Conservation (phyloP, 2,888 invertebrate species). For the Tethea ocularis region DNA sequence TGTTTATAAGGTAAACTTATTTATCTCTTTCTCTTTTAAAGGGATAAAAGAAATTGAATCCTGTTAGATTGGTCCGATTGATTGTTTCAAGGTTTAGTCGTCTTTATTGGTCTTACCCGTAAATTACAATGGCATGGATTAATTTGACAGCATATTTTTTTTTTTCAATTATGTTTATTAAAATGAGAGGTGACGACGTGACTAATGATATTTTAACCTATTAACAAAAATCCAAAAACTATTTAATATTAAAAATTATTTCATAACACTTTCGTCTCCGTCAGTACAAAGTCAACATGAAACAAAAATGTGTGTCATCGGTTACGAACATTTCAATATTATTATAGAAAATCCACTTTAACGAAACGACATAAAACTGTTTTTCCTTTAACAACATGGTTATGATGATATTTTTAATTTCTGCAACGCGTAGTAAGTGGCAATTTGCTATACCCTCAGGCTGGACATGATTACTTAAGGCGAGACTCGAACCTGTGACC, state of each 20-base stretch:
- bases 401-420: not conserved
- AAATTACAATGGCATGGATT: too few species aligned
- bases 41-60: too few species aligned
- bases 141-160: too few species aligned
- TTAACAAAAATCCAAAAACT: too few species aligned
- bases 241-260: not conserved
- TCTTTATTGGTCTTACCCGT: too few species aligned
- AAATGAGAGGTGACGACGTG: too few species aligned
- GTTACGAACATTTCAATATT: not conserved
- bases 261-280: not conserved
- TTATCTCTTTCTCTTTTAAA: too few species aligned
- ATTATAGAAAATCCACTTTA: not conserved
- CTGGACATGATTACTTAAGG: conserved; percentile 1
- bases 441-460: not conserved
- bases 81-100: too few species aligned
- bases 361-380: not conserved
- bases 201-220: too few species aligned
- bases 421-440: conserved; percentile 1
- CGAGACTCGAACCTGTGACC: not conserved
- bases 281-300: not conserved
- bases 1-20: too few species aligned
- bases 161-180: too few species aligned
- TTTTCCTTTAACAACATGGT: not conserved
- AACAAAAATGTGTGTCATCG: conserved; percentile 3
- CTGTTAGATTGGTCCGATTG: too few species aligned